These are phyloP conservation scores for Euphydryas editha DNA, from an alignment of 2,888 invertebrate species.

Conservation along the genomic window DNA sequence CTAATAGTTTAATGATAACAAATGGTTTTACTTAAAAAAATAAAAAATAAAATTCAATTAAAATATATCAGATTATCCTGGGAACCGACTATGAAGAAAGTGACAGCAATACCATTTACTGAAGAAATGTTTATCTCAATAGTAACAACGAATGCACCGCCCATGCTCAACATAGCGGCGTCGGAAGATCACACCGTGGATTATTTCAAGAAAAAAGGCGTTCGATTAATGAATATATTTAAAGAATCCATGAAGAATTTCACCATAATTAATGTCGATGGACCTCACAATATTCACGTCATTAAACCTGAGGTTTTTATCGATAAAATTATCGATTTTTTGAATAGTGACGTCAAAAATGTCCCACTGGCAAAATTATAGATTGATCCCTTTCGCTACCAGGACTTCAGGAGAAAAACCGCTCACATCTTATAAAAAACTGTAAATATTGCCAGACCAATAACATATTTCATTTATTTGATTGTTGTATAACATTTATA, in stretches of 20 bases:
- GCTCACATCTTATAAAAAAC: no score
- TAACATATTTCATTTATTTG: no score
- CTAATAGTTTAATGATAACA: no score
- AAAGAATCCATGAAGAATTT: constrained; percentile 48
- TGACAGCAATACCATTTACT: constrained; percentile 46
- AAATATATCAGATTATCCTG: constrained; percentile 55
- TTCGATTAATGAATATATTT: constrained; percentile 50
- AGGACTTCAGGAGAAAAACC: no score
- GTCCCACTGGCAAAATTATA: constrained; percentile 8
- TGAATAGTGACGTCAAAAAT: constrained; percentile 46
- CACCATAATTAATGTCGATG: constrained; percentile 60
- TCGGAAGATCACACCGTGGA: constrained; percentile 33
- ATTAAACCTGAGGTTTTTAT: constrained; percentile 78
- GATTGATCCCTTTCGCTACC: not conserved
- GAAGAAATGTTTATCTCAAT: constrained; percentile 50
- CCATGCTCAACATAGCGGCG: constrained; percentile 55
- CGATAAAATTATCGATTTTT: constrained; percentile 59
- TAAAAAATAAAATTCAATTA: no score
- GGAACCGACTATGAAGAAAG: constrained; percentile 59
- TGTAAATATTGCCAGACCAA: no score
- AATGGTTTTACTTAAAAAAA: no score
- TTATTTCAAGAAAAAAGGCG: constrained; percentile 45
- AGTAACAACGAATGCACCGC: constrained; percentile 43
- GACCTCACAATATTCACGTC: constrained; percentile 84
- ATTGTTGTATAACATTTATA: no score